A percentile compares a stretch with the other conserved stretches of the same genome.
phyloP scores from a whole-genome alignment of 2,888 invertebrate genomes.

The Poecilus cupreus region DNA sequence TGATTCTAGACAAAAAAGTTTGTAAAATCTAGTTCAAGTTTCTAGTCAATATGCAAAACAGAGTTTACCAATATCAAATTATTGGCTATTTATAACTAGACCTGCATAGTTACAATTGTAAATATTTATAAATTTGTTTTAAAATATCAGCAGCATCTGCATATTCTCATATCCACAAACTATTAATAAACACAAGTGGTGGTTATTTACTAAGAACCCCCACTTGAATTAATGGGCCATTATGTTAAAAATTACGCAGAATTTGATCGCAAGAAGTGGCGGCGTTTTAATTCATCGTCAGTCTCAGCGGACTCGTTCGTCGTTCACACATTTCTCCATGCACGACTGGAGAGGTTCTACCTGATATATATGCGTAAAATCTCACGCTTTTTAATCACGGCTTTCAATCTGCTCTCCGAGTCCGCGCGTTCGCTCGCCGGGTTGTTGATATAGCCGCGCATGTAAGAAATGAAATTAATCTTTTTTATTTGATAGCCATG shows the following conservation, averaged over 20 bases:
- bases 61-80: too few species aligned
- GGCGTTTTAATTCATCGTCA: not conserved
- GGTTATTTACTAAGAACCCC: not conserved
- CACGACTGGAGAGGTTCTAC: not conserved
- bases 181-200: not conserved
- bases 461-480: constrained; percentile 35
- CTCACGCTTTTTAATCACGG: constrained; percentile 26
- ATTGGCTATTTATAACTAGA: too few species aligned
- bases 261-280: constrained; percentile 7
- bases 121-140: too few species aligned
- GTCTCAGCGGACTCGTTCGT: not conserved
- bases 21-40: too few species aligned
- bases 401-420: not conserved
- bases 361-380: constrained; percentile 41
- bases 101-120: too few species aligned
- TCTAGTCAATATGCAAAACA: too few species aligned
- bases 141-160: not conserved
- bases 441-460: not conserved
- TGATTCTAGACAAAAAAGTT: too few species aligned
- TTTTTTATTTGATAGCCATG: constrained; percentile 41
- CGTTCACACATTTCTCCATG: constrained; percentile 37
- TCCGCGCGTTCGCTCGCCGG: not conserved
- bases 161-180: not conserved
- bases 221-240: not conserved
- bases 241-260: constrained; percentile 6